A percentile compares a stretch with the other conserved stretches of the same genome.
Evolutionary conservation across 2,113 vertebrate species (phyloP).

Genomic region (Mesitornis unicolor): DNA sequence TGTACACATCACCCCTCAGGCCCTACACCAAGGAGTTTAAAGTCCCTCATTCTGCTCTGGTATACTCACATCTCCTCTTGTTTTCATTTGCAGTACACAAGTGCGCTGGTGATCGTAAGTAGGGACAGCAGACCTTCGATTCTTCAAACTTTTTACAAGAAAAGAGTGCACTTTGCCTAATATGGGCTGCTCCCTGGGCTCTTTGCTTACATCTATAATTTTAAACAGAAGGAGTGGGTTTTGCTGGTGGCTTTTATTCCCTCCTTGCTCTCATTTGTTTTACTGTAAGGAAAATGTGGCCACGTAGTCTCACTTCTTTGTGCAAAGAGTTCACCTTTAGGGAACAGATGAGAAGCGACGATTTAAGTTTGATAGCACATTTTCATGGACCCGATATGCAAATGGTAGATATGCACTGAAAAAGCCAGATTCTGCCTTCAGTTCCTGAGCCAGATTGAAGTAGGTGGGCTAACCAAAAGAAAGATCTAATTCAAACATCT

Average conservation of each 20-base stretch:
- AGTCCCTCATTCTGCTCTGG: background rate
- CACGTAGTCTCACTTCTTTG: background rate
- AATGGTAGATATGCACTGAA: background rate
- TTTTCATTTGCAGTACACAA: constrained; percentile 63
- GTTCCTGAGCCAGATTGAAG: background rate
- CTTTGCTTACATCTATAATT: constrained; percentile 68
- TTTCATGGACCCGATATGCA: background rate
- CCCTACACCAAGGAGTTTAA: background rate
- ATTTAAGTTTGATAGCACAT: background rate
- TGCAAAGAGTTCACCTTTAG: background rate
- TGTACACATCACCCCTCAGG: background rate
- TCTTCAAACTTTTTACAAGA: constrained; percentile 74
- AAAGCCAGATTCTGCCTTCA: background rate
- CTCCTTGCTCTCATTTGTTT: constrained; percentile 40
- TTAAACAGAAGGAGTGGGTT: constrained; percentile 68
- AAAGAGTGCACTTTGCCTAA: constrained; percentile 75
- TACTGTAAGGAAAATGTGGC: constrained; percentile 2
- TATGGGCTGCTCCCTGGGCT: constrained; percentile 68
- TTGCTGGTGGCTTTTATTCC: constrained; percentile 47
- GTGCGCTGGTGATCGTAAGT: background rate
- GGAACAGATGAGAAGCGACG: background rate
- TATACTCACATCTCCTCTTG: constrained; percentile 46
- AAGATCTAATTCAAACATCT: background rate
- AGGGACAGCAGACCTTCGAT: constrained; percentile 61
- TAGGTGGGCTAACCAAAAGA: background rate